Evolutionary conservation across 2,888 invertebrate genomes (phyloP), one percentile per base, ranked within the genome.

Genomic region (Lacanobia wlatinum): DNA sequence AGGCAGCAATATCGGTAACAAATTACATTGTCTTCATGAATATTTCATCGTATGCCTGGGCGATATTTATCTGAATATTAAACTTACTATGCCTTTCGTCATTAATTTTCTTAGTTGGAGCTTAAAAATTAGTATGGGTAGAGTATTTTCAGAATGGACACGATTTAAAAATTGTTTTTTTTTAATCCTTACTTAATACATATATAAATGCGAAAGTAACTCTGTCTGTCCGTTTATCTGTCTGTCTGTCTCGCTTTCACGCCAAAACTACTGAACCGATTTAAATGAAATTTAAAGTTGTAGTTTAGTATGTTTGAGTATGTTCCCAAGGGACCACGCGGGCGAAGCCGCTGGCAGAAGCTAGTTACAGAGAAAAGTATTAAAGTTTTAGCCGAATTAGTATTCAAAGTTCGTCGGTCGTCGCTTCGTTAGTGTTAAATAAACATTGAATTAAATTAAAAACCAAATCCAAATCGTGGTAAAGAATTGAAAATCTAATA

Each of bases 1-100:
- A 86, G 80, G 78, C 78, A 79, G 84, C 90, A 91, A 92, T 93
- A 93, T 92, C 89, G 89, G 89, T 88, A 90, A 88, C 91, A 93
- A 92, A 93, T 93, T 92, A 92, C 92, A 84, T 89, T 90, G 89
- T 92, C 90, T 92, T 92, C 92, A 93, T 93, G 92, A 91, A 93
- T 93, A 91, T 92, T 93, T 92, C 92, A 93, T 91, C 86, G 78
- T 65, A 80, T 72, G 87, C 85, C 69, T 70, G 65, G 53, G 64
- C 81, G 88, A 90, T 92, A 88, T 91, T 90, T 91, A 92, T 90
- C 88, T 87, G 87, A 88, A 91, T 92, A 92, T 92, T 91, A 89
- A 90, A 90, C 87, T 83, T 88, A 87, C 87, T 85, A 53, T 60
- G 62, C 71, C 70, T 78, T 50, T 50, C 48, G 61, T 66, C 73